Base-by-base conservation (phyloP, 1,140 invertebrate species). In the Ctenoplectra terminalis region DNA sequence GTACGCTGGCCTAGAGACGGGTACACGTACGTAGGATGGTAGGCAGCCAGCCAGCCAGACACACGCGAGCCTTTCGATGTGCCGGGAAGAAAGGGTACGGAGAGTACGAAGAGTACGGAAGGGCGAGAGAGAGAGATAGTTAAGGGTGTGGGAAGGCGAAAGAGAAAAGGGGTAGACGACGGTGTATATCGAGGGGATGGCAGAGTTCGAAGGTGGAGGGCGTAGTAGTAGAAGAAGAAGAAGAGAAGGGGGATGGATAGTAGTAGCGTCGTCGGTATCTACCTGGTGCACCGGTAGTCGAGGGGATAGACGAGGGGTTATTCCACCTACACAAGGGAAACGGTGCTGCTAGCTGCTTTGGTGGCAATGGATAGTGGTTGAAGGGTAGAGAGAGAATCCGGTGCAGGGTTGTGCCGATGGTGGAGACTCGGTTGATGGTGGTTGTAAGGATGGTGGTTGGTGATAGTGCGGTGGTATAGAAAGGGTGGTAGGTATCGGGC, bases 321-420 rank as follows among this genome's bases (percentile, higher is more conserved):
- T 72, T 81, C 54, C 74, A 81, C 31, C 78, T 71, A 73, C 58
- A 69, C 60, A 75, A 81, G 76, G 60, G 70, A 73, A 81, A 81
- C 77, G 77, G 72, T 70, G 71, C 63, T 43, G 69, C 40, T 63
- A 71, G 84, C 69, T 70, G 73, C 66, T 69, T 67, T 34, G 82
- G 84, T 83, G 81, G 82, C 73, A 86, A 85, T 87, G 88, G 88
- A 90, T 87, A 87, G 85, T 23, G 77, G 77, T 83, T 69, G 89
- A 85, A 87, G 85, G 82, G 84, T 81, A 84, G 84, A 79, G 83
- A 85, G 81, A 82, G 61, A 58, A 75, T 75, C 52, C 83, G 79
- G 54, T 20, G 46, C 31, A 40, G 54, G 67, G 67, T 54, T 71
- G 50, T 20, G 48, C 50, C 67, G 67, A 54, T 37, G 67, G 67